Conservation (phyloP, 2,113 vertebrate species). For the Neoarius graeffei region DNA sequence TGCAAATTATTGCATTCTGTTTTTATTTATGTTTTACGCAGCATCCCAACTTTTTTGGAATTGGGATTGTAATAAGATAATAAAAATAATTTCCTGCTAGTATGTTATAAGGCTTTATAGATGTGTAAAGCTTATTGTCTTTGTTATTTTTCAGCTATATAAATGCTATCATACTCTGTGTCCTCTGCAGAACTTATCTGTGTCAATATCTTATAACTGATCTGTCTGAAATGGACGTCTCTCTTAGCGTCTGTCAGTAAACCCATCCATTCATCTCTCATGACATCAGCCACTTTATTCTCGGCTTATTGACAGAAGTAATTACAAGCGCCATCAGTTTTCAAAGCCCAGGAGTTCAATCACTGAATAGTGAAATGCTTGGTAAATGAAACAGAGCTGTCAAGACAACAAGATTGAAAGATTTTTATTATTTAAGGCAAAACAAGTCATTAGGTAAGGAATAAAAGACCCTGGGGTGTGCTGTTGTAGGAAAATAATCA, state of each 20-base stretch:
- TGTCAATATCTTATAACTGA: constrained; percentile 3
- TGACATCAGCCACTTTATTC: not conserved
- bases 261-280: not conserved
- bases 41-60: too few relatives aligned
- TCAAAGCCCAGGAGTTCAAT: not conserved
- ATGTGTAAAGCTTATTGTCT: not conserved
- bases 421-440: not conserved
- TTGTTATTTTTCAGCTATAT: not conserved
- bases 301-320: not conserved
- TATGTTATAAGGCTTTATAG: not conserved
- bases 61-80: not conserved
- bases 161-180: not conserved
- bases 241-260: not conserved
- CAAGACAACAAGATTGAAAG: not conserved
- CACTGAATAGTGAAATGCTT: not conserved
- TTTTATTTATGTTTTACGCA: too few relatives aligned
- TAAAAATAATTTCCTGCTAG: not conserved
- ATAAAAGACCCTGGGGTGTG: not conserved
- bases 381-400: not conserved
- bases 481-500: not conserved
- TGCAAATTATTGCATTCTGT: too few relatives aligned
- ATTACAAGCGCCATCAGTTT: not conserved
- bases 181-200: not conserved
- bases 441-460: not conserved
- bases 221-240: not conserved